phyloP scores from a whole-genome alignment of 1,140 invertebrate species.

The Lethrus apterus region DNA sequence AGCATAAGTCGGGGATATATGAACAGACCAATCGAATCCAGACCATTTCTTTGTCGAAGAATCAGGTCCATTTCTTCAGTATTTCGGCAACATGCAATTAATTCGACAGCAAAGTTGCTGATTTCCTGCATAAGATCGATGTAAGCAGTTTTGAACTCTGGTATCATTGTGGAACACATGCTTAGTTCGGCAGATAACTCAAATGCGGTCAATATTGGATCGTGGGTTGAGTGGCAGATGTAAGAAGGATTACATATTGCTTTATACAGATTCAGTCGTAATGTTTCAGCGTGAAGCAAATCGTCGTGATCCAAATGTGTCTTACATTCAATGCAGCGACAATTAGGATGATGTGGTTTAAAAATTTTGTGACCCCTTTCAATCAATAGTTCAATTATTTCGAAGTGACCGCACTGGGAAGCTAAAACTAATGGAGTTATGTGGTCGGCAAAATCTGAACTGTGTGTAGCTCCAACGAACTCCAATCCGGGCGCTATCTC shows the following conservation, averaged over 20 bases:
- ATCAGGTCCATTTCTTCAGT: conserved; percentile 61
- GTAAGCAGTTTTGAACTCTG: conserved; percentile 53
- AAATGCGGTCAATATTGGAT: conserved; percentile 61
- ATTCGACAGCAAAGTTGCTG: conserved; percentile 54
- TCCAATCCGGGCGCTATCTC: conserved; percentile 44
- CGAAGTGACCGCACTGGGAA: conserved; percentile 60
- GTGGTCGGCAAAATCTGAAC: conserved; percentile 57
- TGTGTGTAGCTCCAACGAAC: conserved; percentile 45
- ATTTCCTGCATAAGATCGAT: conserved; percentile 47
- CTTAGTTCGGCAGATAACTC: conserved; percentile 49
- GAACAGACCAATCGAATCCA: conserved; percentile 37
- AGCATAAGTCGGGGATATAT: conserved; percentile 55
- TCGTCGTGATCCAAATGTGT: conserved; percentile 41
- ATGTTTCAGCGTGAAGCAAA: conserved; percentile 42
- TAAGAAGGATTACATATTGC: conserved; percentile 59
- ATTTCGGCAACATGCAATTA: conserved; percentile 55
- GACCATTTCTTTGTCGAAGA: conserved; percentile 46
- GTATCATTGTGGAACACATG: conserved; percentile 42
- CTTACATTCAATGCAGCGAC: conserved; percentile 51
- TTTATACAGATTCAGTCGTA: conserved; percentile 49
- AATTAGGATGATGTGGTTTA: conserved; percentile 54
- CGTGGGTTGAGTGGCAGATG: conserved; percentile 55
- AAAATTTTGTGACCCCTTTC: conserved; percentile 48
- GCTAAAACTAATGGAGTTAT: conserved; percentile 66
- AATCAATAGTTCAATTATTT: conserved; percentile 59